phyloP scores from a whole-genome alignment of 2,113 vertebrate genomes.

The Pedionomus torquatus region DNA sequence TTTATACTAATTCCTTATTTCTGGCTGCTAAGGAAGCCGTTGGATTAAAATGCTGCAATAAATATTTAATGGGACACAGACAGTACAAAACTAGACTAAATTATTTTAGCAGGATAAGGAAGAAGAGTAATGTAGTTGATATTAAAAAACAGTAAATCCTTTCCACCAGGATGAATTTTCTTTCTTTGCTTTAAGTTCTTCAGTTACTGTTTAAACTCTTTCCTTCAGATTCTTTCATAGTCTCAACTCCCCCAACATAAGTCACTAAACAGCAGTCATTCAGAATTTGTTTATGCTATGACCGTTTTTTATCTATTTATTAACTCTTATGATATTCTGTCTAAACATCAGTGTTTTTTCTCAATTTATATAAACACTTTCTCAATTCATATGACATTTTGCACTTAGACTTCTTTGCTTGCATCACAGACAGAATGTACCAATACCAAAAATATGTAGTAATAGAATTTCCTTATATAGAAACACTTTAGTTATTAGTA shows the following conservation, averaged over 20 bases:
- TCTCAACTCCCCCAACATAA: neutral
- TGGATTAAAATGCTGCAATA: neutral
- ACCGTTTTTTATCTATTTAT: neutral
- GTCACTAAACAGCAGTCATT: neutral
- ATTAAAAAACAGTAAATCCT: neutral
- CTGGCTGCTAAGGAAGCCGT: neutral
- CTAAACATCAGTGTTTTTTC: neutral
- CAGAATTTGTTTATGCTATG: neutral
- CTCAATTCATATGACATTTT: neutral
- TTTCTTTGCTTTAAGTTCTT: neutral
- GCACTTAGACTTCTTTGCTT: neutral
- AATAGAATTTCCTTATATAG: neutral
- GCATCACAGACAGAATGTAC: neutral
- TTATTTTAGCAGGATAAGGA: neutral
- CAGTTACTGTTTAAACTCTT: neutral
- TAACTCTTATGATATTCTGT: neutral
- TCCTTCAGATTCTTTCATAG: neutral
- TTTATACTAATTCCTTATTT: neutral
- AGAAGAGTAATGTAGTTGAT: neutral
- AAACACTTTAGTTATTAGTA: neutral
- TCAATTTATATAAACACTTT: neutral
- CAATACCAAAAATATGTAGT: neutral
- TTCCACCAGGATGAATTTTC: neutral
- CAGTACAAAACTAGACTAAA: neutral
- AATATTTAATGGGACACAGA: neutral